Evolutionary conservation across 2,113 vertebrate species (phyloP), one percentile per base, ranked within the genome.

Genomic region (Cephalopterus ornatus): DNA sequence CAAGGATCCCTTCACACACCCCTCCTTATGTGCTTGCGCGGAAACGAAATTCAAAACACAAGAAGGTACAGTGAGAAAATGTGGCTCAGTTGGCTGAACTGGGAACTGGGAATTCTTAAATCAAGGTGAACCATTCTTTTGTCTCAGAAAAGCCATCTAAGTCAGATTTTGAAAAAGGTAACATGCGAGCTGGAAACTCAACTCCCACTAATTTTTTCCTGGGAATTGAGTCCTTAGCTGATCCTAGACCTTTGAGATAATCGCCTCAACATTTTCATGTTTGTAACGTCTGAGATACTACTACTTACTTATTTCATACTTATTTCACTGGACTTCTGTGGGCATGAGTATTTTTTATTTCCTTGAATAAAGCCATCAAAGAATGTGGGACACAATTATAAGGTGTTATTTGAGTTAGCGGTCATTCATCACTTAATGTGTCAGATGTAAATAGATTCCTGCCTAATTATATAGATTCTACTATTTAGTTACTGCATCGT

Each of bases 181-280:
- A 63, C 26, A 27, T 83, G 58, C 16, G 78, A 93, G 49, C 32
- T 95, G 83, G 75, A 92, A 94, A 83, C 83, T 92, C 79, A 86
- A 59, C 79, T 95, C 93, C 91, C 86, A 93, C 89, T 83, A 30
- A 6, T 12, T 67, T 90, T 81, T 95, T 52, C 77, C 77, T 65
- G 66, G 81, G 65, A 78, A 65, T 49, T 46, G 84, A 91, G 73
- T 78, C 89, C 73, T 63, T 33, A 86, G 72, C 58, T 93, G 93
- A 80, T 85, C 68, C 53, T 77, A 41, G 26, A 71, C 50, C 50
- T 53, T 8, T 70, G 39, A 79, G 46, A 74, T 89, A 85, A 91
- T 62, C 62, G 92, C 76, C 77, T 88, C 63, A 83, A 49, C 21
- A 22, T 92, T 96, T 92, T 83, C 71, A 5, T 83, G 68, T 85